Conservation (phyloP, 2,797 vertebrate species). For the Botia kubotai region DNA sequence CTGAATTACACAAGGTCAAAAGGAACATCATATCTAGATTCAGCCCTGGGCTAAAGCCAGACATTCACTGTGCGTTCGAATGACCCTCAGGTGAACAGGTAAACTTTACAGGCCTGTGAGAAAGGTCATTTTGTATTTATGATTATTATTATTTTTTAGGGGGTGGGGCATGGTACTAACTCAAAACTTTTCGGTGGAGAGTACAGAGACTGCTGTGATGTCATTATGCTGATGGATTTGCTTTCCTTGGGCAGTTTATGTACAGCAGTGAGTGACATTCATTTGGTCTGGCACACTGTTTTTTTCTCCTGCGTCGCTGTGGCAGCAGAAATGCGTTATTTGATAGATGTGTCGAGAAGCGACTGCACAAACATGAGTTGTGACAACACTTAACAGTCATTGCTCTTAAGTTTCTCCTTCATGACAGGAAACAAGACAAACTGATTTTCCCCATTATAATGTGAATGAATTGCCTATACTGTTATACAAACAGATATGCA, state of each 20-base stretch:
- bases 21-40: slow-evolving; percentile 15
- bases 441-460: not conserved
- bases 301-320: slow-evolving; percentile 30
- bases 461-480: not conserved
- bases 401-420: slow-evolving; percentile 7
- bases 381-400: slow-evolving; percentile 48
- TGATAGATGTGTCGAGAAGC: slow-evolving; percentile 48
- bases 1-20: slow-evolving; percentile 43
- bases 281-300: slow-evolving; percentile 50
- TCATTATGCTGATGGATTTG: slow-evolving; percentile 58
- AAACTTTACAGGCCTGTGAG: slow-evolving; percentile 19
- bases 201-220: slow-evolving; percentile 35
- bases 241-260: slow-evolving; percentile 60
- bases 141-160: not conserved
- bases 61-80: slow-evolving; percentile 32
- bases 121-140: slow-evolving; percentile 13
- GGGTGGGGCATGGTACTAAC: not conserved
- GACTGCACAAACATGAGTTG: slow-evolving; percentile 41
- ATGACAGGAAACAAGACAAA: slow-evolving; percentile 24
- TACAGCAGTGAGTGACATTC: slow-evolving; percentile 51
- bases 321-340: slow-evolving; percentile 23
- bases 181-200: slow-evolving; percentile 26
- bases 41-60: slow-evolving; percentile 16
- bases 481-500: not conserved
- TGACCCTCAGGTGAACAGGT: slow-evolving; percentile 34